Percentiles rank a stretch among this genome's conserved stretches.
Conservation (phyloP, 2,113 vertebrate species). For the Misgurnus mizolepis region DNA sequence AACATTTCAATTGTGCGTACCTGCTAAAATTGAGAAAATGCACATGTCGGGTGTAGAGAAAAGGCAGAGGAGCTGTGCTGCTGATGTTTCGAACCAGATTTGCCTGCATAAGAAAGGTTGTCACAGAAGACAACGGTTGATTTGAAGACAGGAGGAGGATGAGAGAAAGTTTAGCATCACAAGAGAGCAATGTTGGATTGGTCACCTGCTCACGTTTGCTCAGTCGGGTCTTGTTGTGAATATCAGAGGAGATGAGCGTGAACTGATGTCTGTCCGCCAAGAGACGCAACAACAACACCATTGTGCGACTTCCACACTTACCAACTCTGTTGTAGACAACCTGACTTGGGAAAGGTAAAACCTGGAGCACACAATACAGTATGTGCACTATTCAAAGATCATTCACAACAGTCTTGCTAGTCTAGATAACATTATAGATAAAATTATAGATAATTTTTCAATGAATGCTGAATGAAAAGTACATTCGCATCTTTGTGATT, state of each 20-base stretch:
- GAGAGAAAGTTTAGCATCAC: background rate
- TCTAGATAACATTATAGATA: no score
- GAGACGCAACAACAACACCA: conserved; percentile 90
- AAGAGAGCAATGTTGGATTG: background rate
- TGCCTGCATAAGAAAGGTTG: conserved; percentile 65
- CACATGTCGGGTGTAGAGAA: conserved; percentile 88
- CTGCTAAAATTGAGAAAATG: conserved; percentile 91
- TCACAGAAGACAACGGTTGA: no score
- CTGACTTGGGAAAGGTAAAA: conserved; percentile 93
- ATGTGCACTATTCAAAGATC: background rate
- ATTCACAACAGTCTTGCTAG: no score
- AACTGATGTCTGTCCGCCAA: conserved; percentile 92
- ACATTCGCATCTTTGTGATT: no score
- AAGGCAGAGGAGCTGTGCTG: conserved; percentile 83
- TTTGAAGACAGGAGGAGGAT: background rate
- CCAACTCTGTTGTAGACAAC: conserved; percentile 97
- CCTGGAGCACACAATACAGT: conserved; percentile 68
- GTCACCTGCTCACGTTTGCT: conserved; percentile 91
- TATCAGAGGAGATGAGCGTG: conserved; percentile 92
- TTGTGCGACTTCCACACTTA: conserved; percentile 95
- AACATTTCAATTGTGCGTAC: conserved; percentile 62
- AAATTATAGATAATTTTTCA: no score
- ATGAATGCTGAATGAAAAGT: no score
- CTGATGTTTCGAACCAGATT: conserved; percentile 89
- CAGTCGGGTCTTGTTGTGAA: conserved; percentile 97